Evolutionary conservation across 2,113 vertebrate species (phyloP), one percentile per base, ranked within the genome.

Genomic region (Actenoides hombroni): DNA sequence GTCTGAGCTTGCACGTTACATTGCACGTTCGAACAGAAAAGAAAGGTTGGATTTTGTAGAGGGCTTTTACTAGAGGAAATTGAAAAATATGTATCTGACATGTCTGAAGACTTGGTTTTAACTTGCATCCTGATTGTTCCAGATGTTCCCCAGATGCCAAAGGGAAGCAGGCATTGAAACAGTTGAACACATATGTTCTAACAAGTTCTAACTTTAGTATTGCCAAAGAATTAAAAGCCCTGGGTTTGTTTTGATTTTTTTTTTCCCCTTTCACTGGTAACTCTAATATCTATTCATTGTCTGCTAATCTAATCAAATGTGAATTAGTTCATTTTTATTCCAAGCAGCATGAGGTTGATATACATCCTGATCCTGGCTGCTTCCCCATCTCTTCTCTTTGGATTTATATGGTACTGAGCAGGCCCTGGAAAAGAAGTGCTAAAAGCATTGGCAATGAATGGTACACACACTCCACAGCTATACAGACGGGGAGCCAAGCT

Each of bases 141-240:
- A 97, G 90, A 82, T 94, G 95, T 94, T 97, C 31, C 63, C 90
- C 96, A 96, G 96, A 97, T 96, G 95, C 96, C 94, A 84, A 44
- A 78, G 60, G 68, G 69, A 94, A 20, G 33, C 7, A 67, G 51
- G 67, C 83, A 78, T 12, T 19, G 73, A 64, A 93, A 92, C 14
- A 63, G 92, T 42, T 81, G 92, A 91, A 87, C 23, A 19, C 16
- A 40, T 91, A 93, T 68, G 73, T 81, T 96, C 79, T 49, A 89
- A 82, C 69, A 54, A 19, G 33, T 84, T 83, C 53, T 75, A 73
- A 68, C 65, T 76, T 84, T 21, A 76, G 33, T 53, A 60, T 48
- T 81, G 64, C 35, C 57, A 69, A 83, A 84, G 64, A 82, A 69
- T 48, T 56, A 81, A 95, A 86, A 92, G 39, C 16, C 37, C 31